phyloP scores from a whole-genome alignment of 2,797 vertebrate species.

The Thripadectes ignobilis region DNA sequence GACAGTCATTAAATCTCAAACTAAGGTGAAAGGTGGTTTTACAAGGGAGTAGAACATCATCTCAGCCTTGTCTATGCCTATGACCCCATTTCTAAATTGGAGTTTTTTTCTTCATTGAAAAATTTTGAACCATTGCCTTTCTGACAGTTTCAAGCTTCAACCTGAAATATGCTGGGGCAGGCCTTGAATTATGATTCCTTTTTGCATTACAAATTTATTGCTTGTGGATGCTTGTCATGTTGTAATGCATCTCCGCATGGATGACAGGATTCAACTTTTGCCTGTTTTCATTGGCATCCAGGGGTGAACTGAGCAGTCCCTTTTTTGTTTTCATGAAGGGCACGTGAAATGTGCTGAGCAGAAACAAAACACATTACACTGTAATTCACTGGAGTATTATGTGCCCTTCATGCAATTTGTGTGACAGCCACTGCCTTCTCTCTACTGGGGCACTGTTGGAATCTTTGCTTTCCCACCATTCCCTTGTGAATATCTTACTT shows the following conservation, averaged over 20 bases:
- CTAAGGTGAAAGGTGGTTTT: not conserved
- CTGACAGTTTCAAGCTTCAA: constrained; percentile 6
- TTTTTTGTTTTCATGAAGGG: not conserved
- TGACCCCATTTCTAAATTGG: not conserved
- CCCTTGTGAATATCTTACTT: not conserved
- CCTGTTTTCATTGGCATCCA: constrained; percentile 25
- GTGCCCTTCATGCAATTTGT: not conserved
- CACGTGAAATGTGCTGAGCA: not conserved
- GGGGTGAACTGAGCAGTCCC: not conserved
- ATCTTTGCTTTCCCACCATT: not conserved
- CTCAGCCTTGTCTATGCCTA: not conserved
- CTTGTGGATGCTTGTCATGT: constrained; percentile 26
- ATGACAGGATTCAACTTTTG: constrained; percentile 14
- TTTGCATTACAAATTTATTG: constrained; percentile 28
- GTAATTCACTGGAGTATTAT: constrained; percentile 10
- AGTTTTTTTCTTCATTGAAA: not conserved
- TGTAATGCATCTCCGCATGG: not conserved
- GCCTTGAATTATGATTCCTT: constrained; percentile 12
- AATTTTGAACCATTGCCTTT: not conserved
- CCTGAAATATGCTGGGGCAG: not conserved
- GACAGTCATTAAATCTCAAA: not conserved
- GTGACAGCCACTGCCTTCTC: not conserved
- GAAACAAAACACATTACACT: not conserved
- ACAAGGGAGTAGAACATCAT: not conserved
- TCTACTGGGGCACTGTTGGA: not conserved